phyloP scores from a whole-genome alignment of 2,797 vertebrate genomes.

The Aselliscus stoliczkanus region DNA sequence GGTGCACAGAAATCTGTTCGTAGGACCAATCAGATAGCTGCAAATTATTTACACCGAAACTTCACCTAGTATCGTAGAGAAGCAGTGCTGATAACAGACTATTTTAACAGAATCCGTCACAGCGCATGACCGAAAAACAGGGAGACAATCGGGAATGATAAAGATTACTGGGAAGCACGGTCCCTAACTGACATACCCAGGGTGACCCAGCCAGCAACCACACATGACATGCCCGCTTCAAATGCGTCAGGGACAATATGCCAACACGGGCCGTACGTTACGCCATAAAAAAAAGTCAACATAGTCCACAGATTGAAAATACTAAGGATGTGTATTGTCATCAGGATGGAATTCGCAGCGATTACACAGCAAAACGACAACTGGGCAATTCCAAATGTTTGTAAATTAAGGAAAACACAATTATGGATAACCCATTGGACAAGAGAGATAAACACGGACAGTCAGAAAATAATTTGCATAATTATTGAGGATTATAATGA shows the following conservation, averaged over 20 bases:
- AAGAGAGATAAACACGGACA: background rate
- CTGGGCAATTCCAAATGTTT: background rate
- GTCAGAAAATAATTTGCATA: background rate
- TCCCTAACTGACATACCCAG: rapidly evolving
- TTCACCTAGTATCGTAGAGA: background rate
- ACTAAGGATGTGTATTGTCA: rapidly evolving
- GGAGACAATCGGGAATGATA: too few species aligned
- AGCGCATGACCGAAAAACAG: too few species aligned
- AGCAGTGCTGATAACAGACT: too few species aligned
- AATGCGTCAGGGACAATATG: background rate
- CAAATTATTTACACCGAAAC: background rate
- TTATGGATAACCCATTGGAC: rapidly evolving
- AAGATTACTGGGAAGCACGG: background rate
- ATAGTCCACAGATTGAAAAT: background rate
- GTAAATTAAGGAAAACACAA: background rate
- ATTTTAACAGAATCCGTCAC: too few species aligned
- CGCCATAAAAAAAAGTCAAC: background rate
- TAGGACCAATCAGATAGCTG: background rate
- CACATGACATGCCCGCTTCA: rapidly evolving
- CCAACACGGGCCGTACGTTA: rapidly evolving
- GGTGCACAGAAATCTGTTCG: background rate
- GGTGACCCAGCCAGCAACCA: rapidly evolving
- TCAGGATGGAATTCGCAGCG: background rate
- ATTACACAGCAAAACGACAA: background rate
- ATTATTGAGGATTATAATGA: background rate